Evolutionary conservation across 2,113 vertebrate genomes (phyloP).

Genomic region (Pleuronectes platessa): DNA sequence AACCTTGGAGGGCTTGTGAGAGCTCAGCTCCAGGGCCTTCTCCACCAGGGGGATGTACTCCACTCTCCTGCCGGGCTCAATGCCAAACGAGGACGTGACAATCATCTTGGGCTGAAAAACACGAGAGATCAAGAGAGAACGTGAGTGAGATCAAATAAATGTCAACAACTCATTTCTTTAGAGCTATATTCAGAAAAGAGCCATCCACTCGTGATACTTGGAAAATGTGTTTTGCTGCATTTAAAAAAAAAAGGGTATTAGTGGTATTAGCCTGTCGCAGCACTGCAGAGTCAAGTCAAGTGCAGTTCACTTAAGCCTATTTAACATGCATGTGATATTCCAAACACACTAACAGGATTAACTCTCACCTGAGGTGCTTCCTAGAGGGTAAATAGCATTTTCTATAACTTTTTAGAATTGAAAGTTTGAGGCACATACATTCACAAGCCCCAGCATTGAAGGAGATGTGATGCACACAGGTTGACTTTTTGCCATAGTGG

Average conservation of each 20-base stretch:
- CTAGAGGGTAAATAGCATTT: not conserved
- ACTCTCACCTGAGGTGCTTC: not conserved
- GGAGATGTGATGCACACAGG: not conserved
- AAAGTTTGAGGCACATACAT: not conserved
- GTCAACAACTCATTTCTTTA: not conserved
- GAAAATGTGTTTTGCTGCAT: slow-evolving; percentile 12
- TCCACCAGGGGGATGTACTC: slow-evolving; percentile 92
- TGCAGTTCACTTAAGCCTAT: not conserved
- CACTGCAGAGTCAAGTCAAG: slow-evolving; percentile 4
- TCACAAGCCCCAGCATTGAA: not conserved
- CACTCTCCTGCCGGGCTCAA: slow-evolving; percentile 91
- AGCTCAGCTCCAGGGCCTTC: slow-evolving; percentile 87
- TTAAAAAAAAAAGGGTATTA: not conserved
- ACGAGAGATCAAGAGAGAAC: not conserved
- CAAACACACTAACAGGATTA: not conserved
- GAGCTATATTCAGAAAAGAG: not conserved
- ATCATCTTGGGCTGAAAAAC: slow-evolving; percentile 90
- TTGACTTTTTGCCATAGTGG: not conserved
- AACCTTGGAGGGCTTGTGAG: slow-evolving; percentile 88
- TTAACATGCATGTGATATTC: not conserved
- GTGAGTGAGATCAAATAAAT: not conserved
- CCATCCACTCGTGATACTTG: too few relatives aligned
- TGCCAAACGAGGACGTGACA: slow-evolving; percentile 93
- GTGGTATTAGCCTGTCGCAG: not conserved
- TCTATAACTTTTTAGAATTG: not conserved